phyloP scores from a whole-genome alignment of 2,797 vertebrate genomes.

The Myotis myotis region DNA sequence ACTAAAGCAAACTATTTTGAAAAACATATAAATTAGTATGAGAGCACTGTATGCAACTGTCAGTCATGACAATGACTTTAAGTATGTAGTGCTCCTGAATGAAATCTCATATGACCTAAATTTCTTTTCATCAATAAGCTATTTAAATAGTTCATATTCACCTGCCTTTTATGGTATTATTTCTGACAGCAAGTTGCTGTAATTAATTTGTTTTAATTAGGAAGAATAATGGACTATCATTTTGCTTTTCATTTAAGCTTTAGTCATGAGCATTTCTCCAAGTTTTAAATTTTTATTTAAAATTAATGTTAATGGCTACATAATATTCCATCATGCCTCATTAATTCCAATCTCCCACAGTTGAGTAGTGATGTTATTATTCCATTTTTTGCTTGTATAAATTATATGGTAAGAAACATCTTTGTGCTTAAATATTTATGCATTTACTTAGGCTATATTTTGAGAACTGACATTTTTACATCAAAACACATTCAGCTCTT shows the following conservation, averaged over 20 bases:
- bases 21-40: not conserved
- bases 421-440: not conserved
- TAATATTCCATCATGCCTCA: not conserved
- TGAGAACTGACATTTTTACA: not conserved
- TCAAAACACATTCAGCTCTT: not conserved
- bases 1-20: conserved; percentile 22
- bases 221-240: not conserved
- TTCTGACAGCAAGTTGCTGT: conserved; percentile 36
- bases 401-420: not conserved
- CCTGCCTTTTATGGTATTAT: not conserved
- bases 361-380: not conserved
- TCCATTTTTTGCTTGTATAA: not conserved
- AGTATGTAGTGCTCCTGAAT: not conserved
- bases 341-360: not conserved
- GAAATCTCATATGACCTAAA: not conserved
- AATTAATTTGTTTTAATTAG: conserved; percentile 59
- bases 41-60: not conserved
- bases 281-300: not conserved
- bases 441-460: not conserved
- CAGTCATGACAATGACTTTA: not conserved
- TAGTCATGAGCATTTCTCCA: not conserved
- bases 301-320: not conserved
- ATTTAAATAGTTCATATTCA: conserved; percentile 40
- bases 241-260: conserved; percentile 19
- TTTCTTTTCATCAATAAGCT: conserved; percentile 46